Evolutionary conservation across 2,113 vertebrate genomes (phyloP).

Genomic region (Caranx melampygus): DNA sequence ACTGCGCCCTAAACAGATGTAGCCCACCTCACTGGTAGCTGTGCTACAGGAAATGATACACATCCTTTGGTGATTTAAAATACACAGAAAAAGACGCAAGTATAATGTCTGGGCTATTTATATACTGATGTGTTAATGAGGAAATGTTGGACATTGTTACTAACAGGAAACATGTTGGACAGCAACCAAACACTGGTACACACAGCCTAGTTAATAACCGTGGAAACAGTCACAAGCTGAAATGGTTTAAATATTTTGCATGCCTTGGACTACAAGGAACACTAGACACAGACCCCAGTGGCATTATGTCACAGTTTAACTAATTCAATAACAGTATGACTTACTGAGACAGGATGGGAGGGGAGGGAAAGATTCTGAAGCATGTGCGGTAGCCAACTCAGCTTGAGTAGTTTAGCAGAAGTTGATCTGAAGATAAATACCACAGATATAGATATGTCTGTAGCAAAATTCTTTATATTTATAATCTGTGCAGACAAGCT

Average conservation of each 20-base stretch:
- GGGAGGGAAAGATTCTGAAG: conserved; percentile 14
- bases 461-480: conserved; percentile 21
- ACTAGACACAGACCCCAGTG: conserved; percentile 11
- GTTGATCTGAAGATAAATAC: background rate
- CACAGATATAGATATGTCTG: background rate
- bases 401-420: conserved; percentile 1
- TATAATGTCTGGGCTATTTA: background rate
- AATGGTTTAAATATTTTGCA: conserved; percentile 14
- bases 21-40: background rate
- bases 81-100: background rate
- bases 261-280: conserved; percentile 29
- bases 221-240: background rate
- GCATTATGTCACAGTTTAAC: conserved; percentile 24
- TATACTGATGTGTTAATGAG: background rate
- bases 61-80: conserved; percentile 1
- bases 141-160: background rate
- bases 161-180: background rate
- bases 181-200: conserved; percentile 2
- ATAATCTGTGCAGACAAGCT: conserved; percentile 87
- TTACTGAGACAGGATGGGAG: background rate
- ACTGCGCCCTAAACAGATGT: conserved; percentile 14
- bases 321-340: conserved; percentile 34
- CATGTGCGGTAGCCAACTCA: conserved; percentile 6
- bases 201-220: background rate
- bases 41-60: conserved; percentile 52